Conservation (phyloP, 2,797 vertebrate genomes). For the Pampus argenteus region DNA sequence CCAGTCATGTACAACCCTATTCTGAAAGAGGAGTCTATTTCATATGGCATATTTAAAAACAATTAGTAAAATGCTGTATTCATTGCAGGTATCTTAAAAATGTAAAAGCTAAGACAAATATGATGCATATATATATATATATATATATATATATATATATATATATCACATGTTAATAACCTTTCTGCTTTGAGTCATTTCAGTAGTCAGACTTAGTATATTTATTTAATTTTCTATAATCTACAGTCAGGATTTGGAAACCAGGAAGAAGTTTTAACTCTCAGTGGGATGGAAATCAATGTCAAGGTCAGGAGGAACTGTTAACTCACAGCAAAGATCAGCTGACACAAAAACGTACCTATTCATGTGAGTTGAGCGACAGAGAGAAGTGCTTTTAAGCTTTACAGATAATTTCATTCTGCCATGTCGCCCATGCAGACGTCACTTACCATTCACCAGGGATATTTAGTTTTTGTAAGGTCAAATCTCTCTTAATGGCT, state of each 20-base stretch:
- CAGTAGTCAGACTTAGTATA: not conserved
- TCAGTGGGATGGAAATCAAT: not conserved
- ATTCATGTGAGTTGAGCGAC: conserved; percentile 1
- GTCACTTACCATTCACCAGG: conserved; percentile 66
- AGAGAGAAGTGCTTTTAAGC: conserved; percentile 47
- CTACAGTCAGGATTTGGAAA: not conserved
- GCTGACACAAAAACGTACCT: conserved; percentile 17
- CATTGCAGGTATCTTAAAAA: too few species aligned
- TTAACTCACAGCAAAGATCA: not conserved
- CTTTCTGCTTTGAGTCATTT: not conserved
- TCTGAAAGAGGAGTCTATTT: not conserved
- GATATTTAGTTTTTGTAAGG: conserved; percentile 57
- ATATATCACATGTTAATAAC: too few species aligned
- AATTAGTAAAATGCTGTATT: too few species aligned
- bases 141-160: too few species aligned
- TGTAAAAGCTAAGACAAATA: too few species aligned
- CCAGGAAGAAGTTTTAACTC: not conserved
- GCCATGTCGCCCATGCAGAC: conserved; percentile 28
- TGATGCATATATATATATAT: too few species aligned
- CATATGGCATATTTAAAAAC: not conserved
- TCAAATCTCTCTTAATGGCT: conserved; percentile 66
- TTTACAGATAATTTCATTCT: conserved; percentile 41
- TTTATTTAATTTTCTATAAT: not conserved
- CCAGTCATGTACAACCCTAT: too few species aligned
- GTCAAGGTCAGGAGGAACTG: conserved; percentile 19